Evolutionary conservation across 2,113 vertebrate species (phyloP).

Genomic region (Larimichthys polyactis): DNA sequence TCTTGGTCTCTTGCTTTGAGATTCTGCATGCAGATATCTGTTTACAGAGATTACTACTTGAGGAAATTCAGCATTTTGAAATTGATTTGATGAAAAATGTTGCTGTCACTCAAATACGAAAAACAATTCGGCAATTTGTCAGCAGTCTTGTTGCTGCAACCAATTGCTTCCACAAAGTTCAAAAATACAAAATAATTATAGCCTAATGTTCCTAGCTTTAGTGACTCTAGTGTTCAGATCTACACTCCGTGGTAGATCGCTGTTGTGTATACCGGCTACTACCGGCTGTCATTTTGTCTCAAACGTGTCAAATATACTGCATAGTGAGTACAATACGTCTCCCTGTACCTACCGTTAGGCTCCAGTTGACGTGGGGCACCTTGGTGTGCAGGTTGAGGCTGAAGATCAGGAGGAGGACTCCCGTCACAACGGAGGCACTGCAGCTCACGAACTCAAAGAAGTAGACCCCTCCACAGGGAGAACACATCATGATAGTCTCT

Average conservation of each 20-base stretch:
- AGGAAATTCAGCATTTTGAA: no score
- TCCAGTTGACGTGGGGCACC: constrained; percentile 98
- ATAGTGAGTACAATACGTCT: not conserved
- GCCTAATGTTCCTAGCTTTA: not conserved
- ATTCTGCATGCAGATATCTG: no score
- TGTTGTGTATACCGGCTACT: not conserved
- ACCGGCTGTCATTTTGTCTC: not conserved
- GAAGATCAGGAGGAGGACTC: constrained; percentile 93
- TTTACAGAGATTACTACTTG: no score
- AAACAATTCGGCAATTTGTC: no score
- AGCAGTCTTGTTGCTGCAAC: no score
- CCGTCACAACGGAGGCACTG: constrained; percentile 93
- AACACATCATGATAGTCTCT: constrained; percentile 96
- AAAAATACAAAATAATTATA: no score
- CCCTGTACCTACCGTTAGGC: constrained; percentile 88
- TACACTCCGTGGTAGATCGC: no score
- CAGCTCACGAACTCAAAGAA: constrained; percentile 99
- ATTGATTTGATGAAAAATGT: no score
- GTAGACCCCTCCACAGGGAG: constrained; percentile 95
- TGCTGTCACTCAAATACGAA: no score
- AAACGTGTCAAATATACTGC: not conserved
- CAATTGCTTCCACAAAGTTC: no score
- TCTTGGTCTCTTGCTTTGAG: no score
- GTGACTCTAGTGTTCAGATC: not conserved
- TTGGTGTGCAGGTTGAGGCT: constrained; percentile 92